Evolutionary conservation across 1,140 invertebrate genomes (phyloP).

Genomic region (Monochamus saltuarius): DNA sequence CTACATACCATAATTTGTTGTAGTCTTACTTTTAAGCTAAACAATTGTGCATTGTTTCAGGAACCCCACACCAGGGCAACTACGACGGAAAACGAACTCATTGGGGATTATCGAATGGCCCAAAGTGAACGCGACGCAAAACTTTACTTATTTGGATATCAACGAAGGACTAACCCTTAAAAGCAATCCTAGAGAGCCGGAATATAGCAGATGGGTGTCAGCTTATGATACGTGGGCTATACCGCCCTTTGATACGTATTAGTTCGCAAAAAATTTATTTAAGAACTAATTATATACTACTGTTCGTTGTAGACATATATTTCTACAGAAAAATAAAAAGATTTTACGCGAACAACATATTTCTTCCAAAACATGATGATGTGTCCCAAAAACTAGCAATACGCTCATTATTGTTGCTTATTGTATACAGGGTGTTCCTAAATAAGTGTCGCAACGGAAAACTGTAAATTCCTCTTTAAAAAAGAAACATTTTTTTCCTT

Average conservation of each 20-base stretch:
- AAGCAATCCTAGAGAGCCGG: constrained; percentile 5
- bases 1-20: background rate
- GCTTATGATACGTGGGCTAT: constrained; percentile 10
- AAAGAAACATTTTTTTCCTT: too few species aligned
- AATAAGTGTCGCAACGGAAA: too few species aligned
- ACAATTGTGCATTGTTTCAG: background rate
- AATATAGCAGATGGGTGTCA: constrained; percentile 8
- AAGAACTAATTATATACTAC: background rate
- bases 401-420: too few species aligned
- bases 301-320: background rate
- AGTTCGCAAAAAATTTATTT: background rate
- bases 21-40: too few species aligned
- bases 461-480: too few species aligned
- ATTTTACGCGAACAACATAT: too few species aligned
- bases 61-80: background rate
- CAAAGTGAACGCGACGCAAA: constrained; percentile 6
- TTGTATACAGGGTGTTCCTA: too few species aligned
- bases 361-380: too few species aligned
- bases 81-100: background rate
- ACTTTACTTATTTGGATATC: constrained; percentile 15
- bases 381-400: too few species aligned
- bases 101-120: background rate
- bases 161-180: constrained; percentile 10
- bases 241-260: constrained; percentile 11
- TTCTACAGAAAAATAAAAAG: too few species aligned